A percentile compares a stretch with the other conserved stretches of the same genome.
Evolutionary conservation across 2,888 invertebrate species (phyloP).

Genomic region (Leistus spinibarbis): DNA sequence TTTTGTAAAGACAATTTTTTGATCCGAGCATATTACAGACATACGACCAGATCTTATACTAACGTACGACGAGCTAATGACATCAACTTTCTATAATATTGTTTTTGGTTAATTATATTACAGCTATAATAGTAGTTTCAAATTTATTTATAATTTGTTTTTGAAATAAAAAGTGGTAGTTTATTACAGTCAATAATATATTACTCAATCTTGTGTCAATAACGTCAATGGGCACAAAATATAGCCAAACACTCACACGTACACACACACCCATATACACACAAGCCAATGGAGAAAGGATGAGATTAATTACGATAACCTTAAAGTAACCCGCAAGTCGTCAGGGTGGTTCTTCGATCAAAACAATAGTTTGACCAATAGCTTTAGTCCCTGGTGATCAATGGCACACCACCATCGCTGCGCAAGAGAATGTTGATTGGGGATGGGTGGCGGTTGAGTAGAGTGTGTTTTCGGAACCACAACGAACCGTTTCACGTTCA

Average conservation of each 20-base stretch:
- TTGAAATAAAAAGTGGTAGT: no score
- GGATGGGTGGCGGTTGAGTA: background rate
- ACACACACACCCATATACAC: background rate
- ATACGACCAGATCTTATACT: no score
- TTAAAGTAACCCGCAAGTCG: conserved; percentile 19
- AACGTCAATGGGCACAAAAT: background rate
- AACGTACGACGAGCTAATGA: no score
- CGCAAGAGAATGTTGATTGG: background rate
- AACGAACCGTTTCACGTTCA: background rate
- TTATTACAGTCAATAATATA: background rate
- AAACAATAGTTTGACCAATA: conserved; percentile 32
- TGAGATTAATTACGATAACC: conserved; percentile 32
- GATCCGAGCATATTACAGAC: no score
- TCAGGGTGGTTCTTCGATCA: conserved; percentile 22
- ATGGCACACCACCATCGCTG: conserved; percentile 26
- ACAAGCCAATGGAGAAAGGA: background rate
- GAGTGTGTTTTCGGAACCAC: background rate
- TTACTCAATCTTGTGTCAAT: background rate
- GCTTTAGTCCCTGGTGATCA: conserved; percentile 18
- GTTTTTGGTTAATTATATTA: no score
- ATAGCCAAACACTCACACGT: no score
- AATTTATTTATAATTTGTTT: no score
- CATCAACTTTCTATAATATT: no score
- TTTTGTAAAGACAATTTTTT: no score
- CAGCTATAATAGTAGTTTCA: no score